These are phyloP conservation scores for Oryzaephilus surinamensis DNA, from an alignment of 1,140 invertebrate species.

Conservation along the genomic window DNA sequence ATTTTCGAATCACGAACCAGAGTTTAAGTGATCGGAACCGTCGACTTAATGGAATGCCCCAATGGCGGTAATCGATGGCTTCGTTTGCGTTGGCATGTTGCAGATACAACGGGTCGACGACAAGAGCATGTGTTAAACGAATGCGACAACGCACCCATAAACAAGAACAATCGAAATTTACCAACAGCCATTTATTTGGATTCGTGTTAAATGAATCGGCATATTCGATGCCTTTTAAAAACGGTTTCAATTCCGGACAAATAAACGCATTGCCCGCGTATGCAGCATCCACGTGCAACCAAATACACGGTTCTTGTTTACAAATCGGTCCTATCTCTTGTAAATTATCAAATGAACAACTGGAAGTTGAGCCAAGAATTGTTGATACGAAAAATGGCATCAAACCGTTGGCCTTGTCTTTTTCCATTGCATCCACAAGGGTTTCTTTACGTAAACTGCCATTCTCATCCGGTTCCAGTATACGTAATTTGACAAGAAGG, in stretches of 20 bases:
- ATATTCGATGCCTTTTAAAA: slow-evolving; percentile 69
- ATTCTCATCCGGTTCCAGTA: slow-evolving; percentile 78
- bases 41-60: slow-evolving; percentile 81
- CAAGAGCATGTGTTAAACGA: slow-evolving; percentile 82
- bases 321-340: slow-evolving; percentile 73
- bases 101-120: slow-evolving; percentile 89
- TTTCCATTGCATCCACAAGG: slow-evolving; percentile 56
- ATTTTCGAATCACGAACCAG: slow-evolving; percentile 79
- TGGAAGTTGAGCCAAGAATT: slow-evolving; percentile 70
- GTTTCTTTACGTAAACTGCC: slow-evolving; percentile 65
- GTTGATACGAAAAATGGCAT: slow-evolving; percentile 80
- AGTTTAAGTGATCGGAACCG: slow-evolving; percentile 79
- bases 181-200: slow-evolving; percentile 85
- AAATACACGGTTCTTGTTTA: slow-evolving; percentile 50
- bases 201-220: slow-evolving; percentile 89
- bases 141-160: slow-evolving; percentile 84
- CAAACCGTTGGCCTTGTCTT: slow-evolving; percentile 68
- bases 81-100: slow-evolving; percentile 62
- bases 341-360: slow-evolving; percentile 73
- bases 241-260: slow-evolving; percentile 66
- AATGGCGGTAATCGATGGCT: slow-evolving; percentile 79
- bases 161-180: slow-evolving; percentile 84
- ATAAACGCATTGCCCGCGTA: slow-evolving; percentile 80
- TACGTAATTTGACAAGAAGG: slow-evolving; percentile 74
- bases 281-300: slow-evolving; percentile 68